A percentile compares a stretch with the other conserved stretches of the same genome.
Evolutionary conservation across 1,140 invertebrate species (phyloP).

Genomic region (Lepidurus packardi): DNA sequence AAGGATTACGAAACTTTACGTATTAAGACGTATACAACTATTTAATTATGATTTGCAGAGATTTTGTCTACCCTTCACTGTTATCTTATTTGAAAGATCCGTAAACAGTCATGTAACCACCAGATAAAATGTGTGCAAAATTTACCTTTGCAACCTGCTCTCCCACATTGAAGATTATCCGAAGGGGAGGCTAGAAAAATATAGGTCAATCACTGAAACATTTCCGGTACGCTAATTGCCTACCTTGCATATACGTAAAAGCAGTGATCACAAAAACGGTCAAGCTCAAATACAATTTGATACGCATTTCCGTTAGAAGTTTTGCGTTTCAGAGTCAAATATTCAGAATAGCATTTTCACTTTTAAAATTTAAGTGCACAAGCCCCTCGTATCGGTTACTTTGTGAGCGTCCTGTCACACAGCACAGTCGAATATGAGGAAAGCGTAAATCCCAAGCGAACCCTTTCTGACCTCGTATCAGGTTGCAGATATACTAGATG

Average conservation of each 20-base stretch:
- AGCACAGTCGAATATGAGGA: background rate
- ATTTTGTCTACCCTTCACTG: too few relatives aligned
- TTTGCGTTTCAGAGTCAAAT: background rate
- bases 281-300: background rate
- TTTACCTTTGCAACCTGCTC: background rate
- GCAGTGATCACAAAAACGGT: background rate
- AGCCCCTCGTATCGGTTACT: background rate
- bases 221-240: background rate
- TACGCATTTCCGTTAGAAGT: background rate
- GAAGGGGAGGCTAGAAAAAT: background rate
- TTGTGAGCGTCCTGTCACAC: background rate
- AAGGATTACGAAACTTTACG: too few relatives aligned
- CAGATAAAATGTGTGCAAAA: conserved; percentile 30
- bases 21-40: too few relatives aligned
- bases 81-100: too few relatives aligned
- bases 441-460: background rate
- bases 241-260: background rate
- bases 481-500: conserved; percentile 12
- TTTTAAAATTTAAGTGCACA: background rate
- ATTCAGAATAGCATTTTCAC: background rate
- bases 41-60: too few relatives aligned
- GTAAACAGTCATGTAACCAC: background rate
- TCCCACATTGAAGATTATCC: background rate
- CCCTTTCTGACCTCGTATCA: conserved; percentile 5
- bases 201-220: background rate